Percentiles rank a stretch among this genome's conserved stretches.
phyloP scores from a whole-genome alignment of 2,888 invertebrate genomes.

The Eueremaeus valkanovi region DNA sequence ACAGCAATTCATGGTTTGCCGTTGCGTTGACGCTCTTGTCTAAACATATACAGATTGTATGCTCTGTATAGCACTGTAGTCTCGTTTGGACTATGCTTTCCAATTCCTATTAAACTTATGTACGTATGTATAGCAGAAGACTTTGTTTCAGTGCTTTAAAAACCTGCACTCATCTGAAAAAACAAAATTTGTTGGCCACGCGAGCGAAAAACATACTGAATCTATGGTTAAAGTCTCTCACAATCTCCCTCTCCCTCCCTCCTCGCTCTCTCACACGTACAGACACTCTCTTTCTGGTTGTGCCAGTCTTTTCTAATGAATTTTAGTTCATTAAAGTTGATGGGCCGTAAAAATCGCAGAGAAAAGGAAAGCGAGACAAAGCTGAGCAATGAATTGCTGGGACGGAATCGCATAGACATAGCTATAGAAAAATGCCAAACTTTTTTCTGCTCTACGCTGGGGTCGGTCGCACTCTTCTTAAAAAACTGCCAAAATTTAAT shows the following conservation, averaged over 20 bases:
- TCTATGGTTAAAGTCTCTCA: too few relatives aligned
- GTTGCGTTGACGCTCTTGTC: not conserved
- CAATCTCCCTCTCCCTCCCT: not conserved
- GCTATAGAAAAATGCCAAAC: not conserved
- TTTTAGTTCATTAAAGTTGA: conserved; percentile 47
- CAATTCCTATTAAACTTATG: too few relatives aligned
- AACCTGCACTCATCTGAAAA: conserved; percentile 45
- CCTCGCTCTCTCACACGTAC: not conserved
- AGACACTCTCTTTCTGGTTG: not conserved
- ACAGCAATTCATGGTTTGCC: not conserved
- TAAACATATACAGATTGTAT: not conserved
- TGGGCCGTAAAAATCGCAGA: conserved; percentile 43
- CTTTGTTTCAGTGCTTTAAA: not conserved
- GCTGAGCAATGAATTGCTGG: conserved; percentile 15
- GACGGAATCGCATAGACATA: not conserved
- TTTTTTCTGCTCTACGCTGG: not conserved
- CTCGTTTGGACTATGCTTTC: not conserved
- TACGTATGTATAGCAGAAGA: not conserved
- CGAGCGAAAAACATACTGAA: conserved; percentile 20
- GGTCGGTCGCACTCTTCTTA: not conserved
- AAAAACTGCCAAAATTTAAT: not conserved
- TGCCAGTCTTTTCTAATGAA: conserved; percentile 43
- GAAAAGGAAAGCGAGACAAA: conserved; percentile 28
- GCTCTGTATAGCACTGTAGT: not conserved
- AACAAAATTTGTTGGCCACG: conserved; percentile 42